Evolutionary conservation across 2,113 vertebrate species (phyloP), one percentile per base, ranked within the genome.

Genomic region (Phyllostomus hastatus): DNA sequence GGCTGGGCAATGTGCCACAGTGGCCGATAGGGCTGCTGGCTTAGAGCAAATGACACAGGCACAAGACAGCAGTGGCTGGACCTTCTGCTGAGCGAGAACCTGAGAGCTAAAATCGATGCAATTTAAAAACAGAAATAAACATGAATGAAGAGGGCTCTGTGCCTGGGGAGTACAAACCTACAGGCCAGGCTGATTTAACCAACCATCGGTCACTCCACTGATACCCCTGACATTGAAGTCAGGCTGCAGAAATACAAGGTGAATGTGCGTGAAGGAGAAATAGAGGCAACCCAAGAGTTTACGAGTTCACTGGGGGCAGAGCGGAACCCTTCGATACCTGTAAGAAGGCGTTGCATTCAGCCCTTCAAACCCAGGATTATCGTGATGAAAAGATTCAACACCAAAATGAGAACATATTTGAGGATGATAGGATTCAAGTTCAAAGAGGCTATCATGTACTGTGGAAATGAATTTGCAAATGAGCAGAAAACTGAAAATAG

Each of bases 391-490:
- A 33, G 14, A 31, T 43, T 38, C 8, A 35, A 46, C 50, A 64
- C 12, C 22, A 35, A 75, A 48, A 41, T n/a, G 3, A 64, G 78
- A 69, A 28, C 28, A 2, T 20, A 50, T 38, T 59, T 31, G 67
- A 82, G 66, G 28, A 46, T 46, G 66, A 41, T 7, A 59, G 19
- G 26, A 35, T 50, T 69, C 41, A 33, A 69, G 46, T 80, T 92
- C n/a, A 24, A 81, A 38, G 84, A 50, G 19, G n/a, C 31, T 26
- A 31, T 57, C 73, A 50, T 31, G 1, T 38, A 28, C 0, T 50
- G 10, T 28, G n/a, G 69, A 46, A 66, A 64, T 48, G 59, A 76
- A 76, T 94, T 95, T 70, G 75, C 88, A 88, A 93, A 91, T 78
- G 41, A 84, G 85, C 50, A 90, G 41, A 69, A 78, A 88, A 48